Conservation (phyloP, 2,797 vertebrate species). For the Helarctos malayanus region DNA sequence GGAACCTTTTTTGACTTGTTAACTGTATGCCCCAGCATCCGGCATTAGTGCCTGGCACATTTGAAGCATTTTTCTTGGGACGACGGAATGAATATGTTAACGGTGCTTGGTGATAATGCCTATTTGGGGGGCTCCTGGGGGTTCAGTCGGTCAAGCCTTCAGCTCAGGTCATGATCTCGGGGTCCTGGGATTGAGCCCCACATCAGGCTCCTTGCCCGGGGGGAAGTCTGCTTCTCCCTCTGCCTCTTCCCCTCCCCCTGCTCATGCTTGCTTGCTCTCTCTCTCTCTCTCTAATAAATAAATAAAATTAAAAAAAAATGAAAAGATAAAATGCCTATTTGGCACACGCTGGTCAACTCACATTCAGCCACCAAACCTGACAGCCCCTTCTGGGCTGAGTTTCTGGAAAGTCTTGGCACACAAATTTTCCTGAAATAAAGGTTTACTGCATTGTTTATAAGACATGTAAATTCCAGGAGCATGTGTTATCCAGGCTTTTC, state of each 20-base stretch:
- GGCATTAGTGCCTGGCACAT: background rate
- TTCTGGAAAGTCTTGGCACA: background rate
- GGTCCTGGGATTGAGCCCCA: no score
- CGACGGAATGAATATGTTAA: background rate
- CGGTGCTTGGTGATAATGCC: background rate
- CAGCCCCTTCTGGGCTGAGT: background rate
- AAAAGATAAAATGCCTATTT: background rate
- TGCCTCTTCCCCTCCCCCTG: background rate
- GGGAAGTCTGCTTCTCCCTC: background rate
- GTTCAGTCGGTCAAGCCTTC: background rate
- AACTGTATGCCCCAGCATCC: background rate
- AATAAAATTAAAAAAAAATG: background rate
- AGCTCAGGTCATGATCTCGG: background rate
- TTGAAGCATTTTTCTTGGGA: background rate
- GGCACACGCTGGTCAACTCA: background rate
- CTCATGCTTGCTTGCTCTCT: background rate
- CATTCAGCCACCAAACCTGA: background rate
- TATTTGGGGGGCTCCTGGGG: fast-evolving
- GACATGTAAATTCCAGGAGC: background rate
- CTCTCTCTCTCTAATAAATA: background rate
- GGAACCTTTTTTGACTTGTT: background rate
- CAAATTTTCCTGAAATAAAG: background rate
- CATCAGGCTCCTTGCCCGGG: background rate
- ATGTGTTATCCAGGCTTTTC: background rate
- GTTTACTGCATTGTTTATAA: background rate